Percentiles rank a stretch among this genome's conserved stretches.
These are phyloP conservation scores for Urophycis tenuis DNA, from an alignment of 2,797 vertebrate species.

Conservation along the genomic window DNA sequence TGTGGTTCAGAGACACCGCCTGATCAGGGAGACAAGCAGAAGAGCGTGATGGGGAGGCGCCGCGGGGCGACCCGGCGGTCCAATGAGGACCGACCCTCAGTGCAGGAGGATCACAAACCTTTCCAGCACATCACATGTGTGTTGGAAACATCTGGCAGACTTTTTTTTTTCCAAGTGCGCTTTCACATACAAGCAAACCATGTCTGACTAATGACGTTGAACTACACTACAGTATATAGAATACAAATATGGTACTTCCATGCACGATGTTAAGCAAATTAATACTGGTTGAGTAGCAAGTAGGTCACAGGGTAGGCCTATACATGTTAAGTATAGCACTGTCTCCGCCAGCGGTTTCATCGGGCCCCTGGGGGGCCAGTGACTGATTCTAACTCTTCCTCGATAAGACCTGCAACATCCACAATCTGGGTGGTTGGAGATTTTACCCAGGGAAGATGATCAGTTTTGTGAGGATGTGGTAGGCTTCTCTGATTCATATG, in stretches of 20 bases:
- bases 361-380: constrained; percentile 7
- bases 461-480: neutral
- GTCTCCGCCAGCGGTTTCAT: constrained; percentile 4
- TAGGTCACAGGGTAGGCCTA: neutral
- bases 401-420: constrained; percentile 4
- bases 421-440: neutral
- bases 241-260: neutral
- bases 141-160: neutral
- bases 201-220: neutral
- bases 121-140: neutral
- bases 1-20: constrained; percentile 73
- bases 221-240: neutral
- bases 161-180: neutral
- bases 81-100: neutral
- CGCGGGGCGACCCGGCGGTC: neutral
- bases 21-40: constrained; percentile 35
- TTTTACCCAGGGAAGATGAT: neutral
- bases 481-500: neutral
- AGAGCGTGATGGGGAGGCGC: neutral
- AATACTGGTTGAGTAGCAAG: neutral
- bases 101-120: neutral
- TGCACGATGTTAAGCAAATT: neutral
- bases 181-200: neutral
- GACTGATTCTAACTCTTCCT: neutral
- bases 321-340: neutral